A percentile compares a stretch with the other conserved stretches of the same genome.
These are phyloP conservation scores for Tridacna crocea DNA, from an alignment of 2,888 invertebrate genomes.

Conservation along the genomic window DNA sequence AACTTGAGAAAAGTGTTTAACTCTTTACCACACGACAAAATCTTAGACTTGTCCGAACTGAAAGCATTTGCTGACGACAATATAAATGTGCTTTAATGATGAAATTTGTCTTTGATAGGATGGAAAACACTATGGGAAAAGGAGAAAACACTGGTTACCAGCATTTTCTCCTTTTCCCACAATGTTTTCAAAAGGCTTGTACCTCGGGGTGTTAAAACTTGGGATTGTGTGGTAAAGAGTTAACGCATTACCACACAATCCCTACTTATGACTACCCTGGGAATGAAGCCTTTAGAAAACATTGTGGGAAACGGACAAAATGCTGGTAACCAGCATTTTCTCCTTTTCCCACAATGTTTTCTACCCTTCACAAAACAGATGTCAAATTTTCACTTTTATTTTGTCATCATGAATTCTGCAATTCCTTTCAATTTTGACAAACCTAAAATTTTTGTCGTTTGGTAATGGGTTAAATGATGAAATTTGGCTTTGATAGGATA, in stretches of 20 bases:
- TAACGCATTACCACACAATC: background rate
- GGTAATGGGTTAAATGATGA: background rate
- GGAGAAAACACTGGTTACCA: background rate
- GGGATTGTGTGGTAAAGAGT: background rate
- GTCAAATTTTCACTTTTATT: background rate
- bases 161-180: background rate
- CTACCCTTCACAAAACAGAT: too few species aligned
- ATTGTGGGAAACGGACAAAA: background rate
- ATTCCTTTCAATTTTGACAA: background rate
- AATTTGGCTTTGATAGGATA: too few species aligned
- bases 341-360: slow-evolving; percentile 1
- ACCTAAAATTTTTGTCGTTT: background rate
- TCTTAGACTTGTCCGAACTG: too few species aligned
- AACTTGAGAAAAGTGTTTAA: too few species aligned
- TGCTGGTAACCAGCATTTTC: background rate
- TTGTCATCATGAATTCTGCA: background rate
- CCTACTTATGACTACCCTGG: background rate
- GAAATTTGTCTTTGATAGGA: too few species aligned
- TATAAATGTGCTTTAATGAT: too few species aligned
- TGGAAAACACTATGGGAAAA: background rate
- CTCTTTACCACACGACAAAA: too few species aligned
- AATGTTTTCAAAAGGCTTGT: background rate
- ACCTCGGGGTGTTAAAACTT: background rate
- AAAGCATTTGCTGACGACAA: too few species aligned
- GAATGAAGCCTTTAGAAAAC: background rate